A percentile compares a stretch with the other conserved stretches of the same genome.
Evolutionary conservation across 2,113 vertebrate species (phyloP).

Genomic region (Myotis davidii): DNA sequence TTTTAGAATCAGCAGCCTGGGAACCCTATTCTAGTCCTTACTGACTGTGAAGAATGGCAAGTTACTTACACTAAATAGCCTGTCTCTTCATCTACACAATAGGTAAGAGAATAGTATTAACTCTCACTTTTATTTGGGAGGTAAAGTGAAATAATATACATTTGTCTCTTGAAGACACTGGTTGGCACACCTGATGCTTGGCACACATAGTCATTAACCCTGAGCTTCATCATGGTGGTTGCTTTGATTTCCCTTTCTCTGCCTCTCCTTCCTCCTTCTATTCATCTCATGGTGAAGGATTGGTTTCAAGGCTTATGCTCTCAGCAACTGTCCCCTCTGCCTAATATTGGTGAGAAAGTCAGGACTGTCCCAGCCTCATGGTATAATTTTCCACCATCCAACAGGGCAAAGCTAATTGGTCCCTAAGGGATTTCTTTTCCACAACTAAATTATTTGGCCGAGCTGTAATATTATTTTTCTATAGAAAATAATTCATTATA

Average conservation of each 20-base stretch:
- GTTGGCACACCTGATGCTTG: not conserved
- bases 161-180: not conserved
- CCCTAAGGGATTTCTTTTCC: conserved; percentile 31
- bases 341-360: not conserved
- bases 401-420: conserved; percentile 44
- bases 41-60: not conserved
- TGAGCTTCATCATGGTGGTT: not conserved
- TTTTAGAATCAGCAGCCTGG: not conserved
- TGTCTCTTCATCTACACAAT: not conserved
- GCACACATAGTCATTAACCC: fast-evolving
- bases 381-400: conserved; percentile 47
- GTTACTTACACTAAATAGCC: not conserved
- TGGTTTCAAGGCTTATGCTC: not conserved
- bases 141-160: not conserved
- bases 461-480: conserved; percentile 13
- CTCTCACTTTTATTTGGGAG: not conserved
- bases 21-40: not conserved
- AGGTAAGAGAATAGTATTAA: not conserved
- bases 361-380: not conserved
- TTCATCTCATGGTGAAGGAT: not conserved
- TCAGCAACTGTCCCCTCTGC: not conserved
- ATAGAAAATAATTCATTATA: conserved; percentile 9
- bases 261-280: not conserved
- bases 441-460: not conserved
- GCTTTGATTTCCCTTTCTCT: not conserved